phyloP scores from a whole-genome alignment of 2,113 vertebrate species.

The Alligator mississippiensis region DNA sequence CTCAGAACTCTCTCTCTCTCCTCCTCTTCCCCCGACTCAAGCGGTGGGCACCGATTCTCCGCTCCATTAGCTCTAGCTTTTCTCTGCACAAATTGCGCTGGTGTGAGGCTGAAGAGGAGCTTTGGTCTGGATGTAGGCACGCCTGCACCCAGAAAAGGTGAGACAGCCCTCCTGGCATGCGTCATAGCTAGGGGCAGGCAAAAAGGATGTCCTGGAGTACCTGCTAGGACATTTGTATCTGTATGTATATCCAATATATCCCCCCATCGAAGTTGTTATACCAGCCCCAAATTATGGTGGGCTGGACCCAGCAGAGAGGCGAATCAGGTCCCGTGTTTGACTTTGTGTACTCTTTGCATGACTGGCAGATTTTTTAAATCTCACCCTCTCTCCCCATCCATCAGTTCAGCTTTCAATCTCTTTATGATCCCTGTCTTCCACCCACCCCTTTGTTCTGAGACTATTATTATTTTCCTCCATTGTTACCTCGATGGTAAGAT shows the following conservation, averaged over 20 bases:
- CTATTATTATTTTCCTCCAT: not conserved
- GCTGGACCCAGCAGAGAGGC: not conserved
- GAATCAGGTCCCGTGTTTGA: not conserved
- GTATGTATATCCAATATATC: not conserved
- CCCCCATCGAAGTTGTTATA: not conserved
- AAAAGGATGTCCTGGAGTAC: too few species aligned
- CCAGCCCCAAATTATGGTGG: not conserved
- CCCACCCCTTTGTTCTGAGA: not conserved
- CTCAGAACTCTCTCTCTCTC: not conserved
- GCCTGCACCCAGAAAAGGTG: not conserved
- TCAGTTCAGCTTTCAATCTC: not conserved
- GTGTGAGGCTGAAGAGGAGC: fast-evolving
- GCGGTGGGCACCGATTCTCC: not conserved
- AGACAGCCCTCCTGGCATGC: not conserved
- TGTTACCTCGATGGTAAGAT: fast-evolving
- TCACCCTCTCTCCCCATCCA: not conserved
- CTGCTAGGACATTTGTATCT: too few species aligned
- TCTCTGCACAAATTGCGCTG: fast-evolving
- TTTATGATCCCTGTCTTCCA: not conserved
- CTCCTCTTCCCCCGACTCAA: not conserved
- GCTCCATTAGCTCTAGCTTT: not conserved
- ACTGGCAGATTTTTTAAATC: not conserved
- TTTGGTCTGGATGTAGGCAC: not conserved
- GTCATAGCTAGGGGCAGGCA: too few species aligned
- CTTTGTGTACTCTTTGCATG: not conserved